Percentiles rank a stretch among this genome's conserved stretches.
These are phyloP conservation scores for Dasyprocta punctata DNA, from an alignment of 2,113 vertebrate genomes.

Conservation along the genomic window DNA sequence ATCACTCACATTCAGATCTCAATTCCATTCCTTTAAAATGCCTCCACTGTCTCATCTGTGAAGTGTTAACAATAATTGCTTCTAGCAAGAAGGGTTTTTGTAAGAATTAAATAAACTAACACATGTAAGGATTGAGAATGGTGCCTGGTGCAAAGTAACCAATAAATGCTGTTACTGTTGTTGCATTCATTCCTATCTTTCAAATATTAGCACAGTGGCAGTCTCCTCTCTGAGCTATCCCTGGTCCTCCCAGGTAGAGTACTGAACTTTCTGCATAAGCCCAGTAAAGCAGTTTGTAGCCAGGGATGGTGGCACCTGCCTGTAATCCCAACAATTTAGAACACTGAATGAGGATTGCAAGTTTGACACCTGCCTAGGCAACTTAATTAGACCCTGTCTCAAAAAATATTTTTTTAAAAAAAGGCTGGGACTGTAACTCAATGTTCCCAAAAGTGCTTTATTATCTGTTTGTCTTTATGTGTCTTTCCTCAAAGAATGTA, in stretches of 20 bases:
- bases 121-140: background rate
- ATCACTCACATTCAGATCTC: background rate
- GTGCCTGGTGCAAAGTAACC: background rate
- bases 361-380: background rate
- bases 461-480: background rate
- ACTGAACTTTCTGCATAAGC: background rate
- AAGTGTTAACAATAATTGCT: background rate
- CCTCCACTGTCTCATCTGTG: background rate
- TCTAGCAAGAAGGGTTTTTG: background rate
- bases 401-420: background rate
- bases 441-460: background rate
- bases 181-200: background rate
- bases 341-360: background rate
- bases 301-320: background rate
- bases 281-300: background rate
- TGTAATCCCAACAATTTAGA: background rate
- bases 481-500: slow-evolving; percentile 13
- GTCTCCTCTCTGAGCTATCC: background rate
- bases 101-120: background rate
- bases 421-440: background rate
- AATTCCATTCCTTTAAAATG: background rate
- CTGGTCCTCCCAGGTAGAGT: background rate
- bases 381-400: background rate
- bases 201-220: background rate
- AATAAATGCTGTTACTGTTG: background rate